Conservation (phyloP, 2,113 vertebrate species). For the Solea senegalensis region DNA sequence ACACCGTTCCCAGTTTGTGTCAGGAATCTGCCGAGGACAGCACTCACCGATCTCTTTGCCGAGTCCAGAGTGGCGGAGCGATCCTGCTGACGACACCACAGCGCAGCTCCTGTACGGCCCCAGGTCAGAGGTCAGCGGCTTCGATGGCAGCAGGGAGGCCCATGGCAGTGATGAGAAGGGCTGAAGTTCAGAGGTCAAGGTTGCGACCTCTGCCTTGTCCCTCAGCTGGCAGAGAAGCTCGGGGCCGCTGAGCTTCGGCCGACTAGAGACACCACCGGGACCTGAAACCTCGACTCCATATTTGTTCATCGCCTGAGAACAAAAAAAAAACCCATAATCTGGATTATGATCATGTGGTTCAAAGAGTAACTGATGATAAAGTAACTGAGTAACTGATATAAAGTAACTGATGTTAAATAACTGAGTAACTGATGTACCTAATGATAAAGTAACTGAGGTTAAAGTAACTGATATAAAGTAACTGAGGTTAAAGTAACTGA, state of each 20-base stretch:
- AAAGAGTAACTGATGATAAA: too few relatives aligned
- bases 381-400: too few relatives aligned
- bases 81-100: slow-evolving; percentile 72
- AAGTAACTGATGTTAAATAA: too few relatives aligned
- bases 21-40: too few relatives aligned
- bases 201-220: slow-evolving; percentile 60
- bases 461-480: too few relatives aligned
- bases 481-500: too few relatives aligned
- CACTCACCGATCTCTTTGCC: slow-evolving; percentile 77
- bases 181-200: slow-evolving; percentile 76
- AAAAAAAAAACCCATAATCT: neutral
- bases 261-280: slow-evolving; percentile 26
- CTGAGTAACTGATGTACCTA: too few relatives aligned
- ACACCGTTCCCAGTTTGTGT: too few relatives aligned
- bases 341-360: too few relatives aligned
- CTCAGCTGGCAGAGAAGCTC: slow-evolving; percentile 81
- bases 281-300: slow-evolving; percentile 73
- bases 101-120: slow-evolving; percentile 78
- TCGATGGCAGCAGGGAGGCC: slow-evolving; percentile 72
- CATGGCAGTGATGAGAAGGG: slow-evolving; percentile 76
- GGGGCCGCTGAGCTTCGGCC: slow-evolving; percentile 63
- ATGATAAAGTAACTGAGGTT: too few relatives aligned
- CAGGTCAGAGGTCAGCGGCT: slow-evolving; percentile 68
- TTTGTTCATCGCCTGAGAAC: slow-evolving; percentile 81
- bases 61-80: slow-evolving; percentile 71